Conservation (phyloP, 1,140 invertebrate species). For the Macrosteles quadrilineatus region DNA sequence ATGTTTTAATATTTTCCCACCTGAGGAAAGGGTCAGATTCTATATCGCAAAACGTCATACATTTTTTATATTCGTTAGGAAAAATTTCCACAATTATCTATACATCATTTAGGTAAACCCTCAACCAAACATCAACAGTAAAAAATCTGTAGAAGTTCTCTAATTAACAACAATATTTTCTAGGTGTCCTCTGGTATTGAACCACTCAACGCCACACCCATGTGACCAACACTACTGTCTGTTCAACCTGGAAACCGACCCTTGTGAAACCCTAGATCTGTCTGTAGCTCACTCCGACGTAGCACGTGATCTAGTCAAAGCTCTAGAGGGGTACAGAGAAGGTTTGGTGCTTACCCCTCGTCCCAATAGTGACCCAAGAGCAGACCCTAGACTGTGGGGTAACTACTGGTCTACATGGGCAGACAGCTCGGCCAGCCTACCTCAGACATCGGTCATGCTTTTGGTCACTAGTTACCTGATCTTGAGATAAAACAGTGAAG, state of each 20-base stretch:
- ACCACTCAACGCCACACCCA: neutral
- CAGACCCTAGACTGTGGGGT: slow-evolving; percentile 50
- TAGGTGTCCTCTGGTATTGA: neutral
- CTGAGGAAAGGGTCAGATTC: too few relatives aligned
- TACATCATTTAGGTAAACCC: too few relatives aligned
- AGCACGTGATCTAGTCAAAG: slow-evolving; percentile 45
- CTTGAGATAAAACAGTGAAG: too few relatives aligned
- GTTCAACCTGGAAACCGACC: slow-evolving; percentile 63
- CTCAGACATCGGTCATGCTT: too few relatives aligned
- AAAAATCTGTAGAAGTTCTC: too few relatives aligned
- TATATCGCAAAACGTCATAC: too few relatives aligned
- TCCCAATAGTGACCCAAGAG: slow-evolving; percentile 46
- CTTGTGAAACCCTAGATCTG: slow-evolving; percentile 57
- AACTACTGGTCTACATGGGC: slow-evolving; percentile 53
- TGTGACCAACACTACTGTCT: slow-evolving; percentile 54
- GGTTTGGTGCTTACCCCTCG: slow-evolving; percentile 43
- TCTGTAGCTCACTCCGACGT: slow-evolving; percentile 47
- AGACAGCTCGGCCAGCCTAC: neutral
- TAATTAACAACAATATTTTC: too few relatives aligned
- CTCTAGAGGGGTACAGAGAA: slow-evolving; percentile 46
- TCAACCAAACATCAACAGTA: too few relatives aligned
- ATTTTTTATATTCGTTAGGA: too few relatives aligned
- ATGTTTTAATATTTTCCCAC: too few relatives aligned
- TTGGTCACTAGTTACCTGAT: too few relatives aligned
- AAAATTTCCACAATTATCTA: too few relatives aligned